Evolutionary conservation across 2,113 vertebrate genomes (phyloP), one percentile per base, ranked within the genome.

Genomic region (Oryzias javanicus): DNA sequence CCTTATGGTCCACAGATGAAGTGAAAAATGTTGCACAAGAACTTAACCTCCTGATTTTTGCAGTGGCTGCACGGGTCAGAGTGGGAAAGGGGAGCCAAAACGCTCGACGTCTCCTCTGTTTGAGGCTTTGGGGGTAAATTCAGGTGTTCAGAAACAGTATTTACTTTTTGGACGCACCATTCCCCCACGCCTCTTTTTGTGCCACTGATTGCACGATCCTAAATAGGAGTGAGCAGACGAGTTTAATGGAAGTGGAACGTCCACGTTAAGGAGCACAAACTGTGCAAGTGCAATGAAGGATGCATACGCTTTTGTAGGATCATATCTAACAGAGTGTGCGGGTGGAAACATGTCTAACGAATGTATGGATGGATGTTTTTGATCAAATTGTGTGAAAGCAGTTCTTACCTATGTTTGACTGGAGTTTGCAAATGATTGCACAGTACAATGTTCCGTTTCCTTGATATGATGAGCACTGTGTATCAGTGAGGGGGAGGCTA

Each of bases 351-450:
- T 44, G 8, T 68, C 24, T 67, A 6, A 41, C 77, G 86, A 89
- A 89, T 84, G 82, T 86, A 77, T 75, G 55, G 51, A 8, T 44
- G 63, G 13, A 44, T 60, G 27, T 18, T 77, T 80, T 47, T 58
- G 50, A 12, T 55, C 68, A 17, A 13, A 25, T 71, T 67, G 27
- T 65, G 60, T 66, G 49, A 66, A 15, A 67, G 41, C 4, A 10
- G 24, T 66, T 76, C 44, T 49, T 27, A 48, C 50, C 62, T 42
- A 16, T 6, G 49, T 47, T 47, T 67, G 66, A 56, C 72, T 72
- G 73, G 60, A 47, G 18, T 72, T 78, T 78, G 74, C 64, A 75
- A 76, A 67, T 64, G n/a, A 63, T 89, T 88, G 85, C 85, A 86
- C 84, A 82, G 65, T 27, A 18, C 16, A 61, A 58, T 6, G 51